Conservation (phyloP, 92 coral and sea anemone genomes). For the Meandrina meandrites region DNA sequence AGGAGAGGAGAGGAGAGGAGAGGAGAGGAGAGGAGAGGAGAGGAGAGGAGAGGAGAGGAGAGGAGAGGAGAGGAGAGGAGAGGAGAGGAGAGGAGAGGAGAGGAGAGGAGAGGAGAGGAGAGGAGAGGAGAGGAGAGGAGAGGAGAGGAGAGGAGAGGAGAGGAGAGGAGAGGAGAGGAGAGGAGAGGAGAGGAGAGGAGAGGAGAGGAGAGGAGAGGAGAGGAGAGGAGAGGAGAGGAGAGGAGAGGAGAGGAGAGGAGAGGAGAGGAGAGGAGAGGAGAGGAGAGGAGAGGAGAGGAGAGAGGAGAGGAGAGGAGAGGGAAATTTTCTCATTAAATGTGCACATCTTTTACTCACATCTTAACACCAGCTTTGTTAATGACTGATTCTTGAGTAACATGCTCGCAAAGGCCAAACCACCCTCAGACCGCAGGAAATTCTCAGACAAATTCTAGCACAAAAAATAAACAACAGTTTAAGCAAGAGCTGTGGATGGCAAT, state of each 20-base stretch:
- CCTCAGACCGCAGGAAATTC: constrained; percentile 84
- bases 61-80: background rate
- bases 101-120: too few relatives aligned
- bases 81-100: background rate
- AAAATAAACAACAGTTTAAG: background rate
- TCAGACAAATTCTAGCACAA: constrained; percentile 80
- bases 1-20: background rate
- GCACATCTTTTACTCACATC: constrained; percentile 69
- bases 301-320: too few relatives aligned
- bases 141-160: background rate
- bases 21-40: too few relatives aligned
- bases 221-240: background rate
- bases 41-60: too few relatives aligned
- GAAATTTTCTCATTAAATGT: too few relatives aligned
- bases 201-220: background rate
- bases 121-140: background rate
- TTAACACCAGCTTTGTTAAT: constrained; percentile 75
- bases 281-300: background rate
- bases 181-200: background rate
- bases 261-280: background rate
- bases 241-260: background rate
- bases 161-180: background rate
- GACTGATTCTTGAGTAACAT: constrained; percentile 88
- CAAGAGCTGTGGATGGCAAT: background rate
- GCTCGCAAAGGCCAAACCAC: constrained; percentile 86